Evolutionary conservation across 1,140 invertebrate genomes (phyloP).

Genomic region (Diprion similis): DNA sequence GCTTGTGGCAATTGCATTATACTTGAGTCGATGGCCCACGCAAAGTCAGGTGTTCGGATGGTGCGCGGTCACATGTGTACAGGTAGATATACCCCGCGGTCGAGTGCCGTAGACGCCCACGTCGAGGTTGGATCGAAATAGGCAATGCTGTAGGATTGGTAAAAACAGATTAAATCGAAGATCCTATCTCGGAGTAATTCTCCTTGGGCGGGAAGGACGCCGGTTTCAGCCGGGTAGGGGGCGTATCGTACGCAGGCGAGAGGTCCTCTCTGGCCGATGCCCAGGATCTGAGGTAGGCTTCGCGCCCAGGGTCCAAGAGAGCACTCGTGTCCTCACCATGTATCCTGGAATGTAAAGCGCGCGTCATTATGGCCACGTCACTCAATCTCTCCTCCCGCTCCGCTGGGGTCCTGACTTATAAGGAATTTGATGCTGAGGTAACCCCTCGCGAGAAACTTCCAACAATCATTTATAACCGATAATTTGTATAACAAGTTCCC

Average conservation of each 20-base stretch:
- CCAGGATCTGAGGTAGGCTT: not conserved
- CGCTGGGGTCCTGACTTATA: not conserved
- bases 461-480: conserved; percentile 8
- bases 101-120: not conserved
- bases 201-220: conserved; percentile 6
- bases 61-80: not conserved
- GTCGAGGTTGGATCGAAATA: not conserved
- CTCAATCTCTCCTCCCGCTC: conserved; percentile 6
- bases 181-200: not conserved
- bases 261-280: no score
- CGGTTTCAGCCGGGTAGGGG: no score
- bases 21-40: not conserved
- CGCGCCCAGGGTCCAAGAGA: not conserved
- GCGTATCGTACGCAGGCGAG: no score
- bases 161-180: conserved; percentile 3
- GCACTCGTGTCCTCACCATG: not conserved
- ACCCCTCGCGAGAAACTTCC: not conserved
- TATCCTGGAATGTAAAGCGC: not conserved
- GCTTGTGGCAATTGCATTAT: no score
- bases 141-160: not conserved
- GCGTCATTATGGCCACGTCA: conserved; percentile 1
- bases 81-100: not conserved
- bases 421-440: not conserved
- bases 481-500: conserved; percentile 4
- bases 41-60: not conserved